phyloP scores from a whole-genome alignment of 1,140 invertebrate species.

The Meloidogyne hapla region DNA sequence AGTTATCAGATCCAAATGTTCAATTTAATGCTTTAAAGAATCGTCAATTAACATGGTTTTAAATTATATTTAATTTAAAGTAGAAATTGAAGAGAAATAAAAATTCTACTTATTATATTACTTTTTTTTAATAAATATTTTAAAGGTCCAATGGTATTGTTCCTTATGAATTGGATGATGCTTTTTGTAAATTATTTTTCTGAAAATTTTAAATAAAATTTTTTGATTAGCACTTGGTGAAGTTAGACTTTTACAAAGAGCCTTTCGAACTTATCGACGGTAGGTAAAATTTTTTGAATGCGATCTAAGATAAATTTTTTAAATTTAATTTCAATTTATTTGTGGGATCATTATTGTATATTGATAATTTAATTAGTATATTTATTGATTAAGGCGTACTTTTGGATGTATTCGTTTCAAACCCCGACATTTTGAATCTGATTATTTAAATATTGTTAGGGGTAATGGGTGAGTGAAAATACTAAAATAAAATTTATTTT shows the following conservation, averaged over 20 bases:
- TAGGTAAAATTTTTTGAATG: too few relatives aligned
- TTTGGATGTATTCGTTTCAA: slow-evolving; percentile 56
- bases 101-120: too few relatives aligned
- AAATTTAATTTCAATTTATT: too few relatives aligned
- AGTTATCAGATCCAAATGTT: slow-evolving; percentile 28
- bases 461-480: slow-evolving; percentile 48
- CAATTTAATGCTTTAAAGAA: slow-evolving; percentile 35
- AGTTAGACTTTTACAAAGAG: slow-evolving; percentile 55
- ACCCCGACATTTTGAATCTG: slow-evolving; percentile 40
- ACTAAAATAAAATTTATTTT: slow-evolving; percentile 6
- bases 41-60: slow-evolving; percentile 32
- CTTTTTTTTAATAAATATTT: slow-evolving; percentile 34
- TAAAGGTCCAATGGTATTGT: slow-evolving; percentile 55
- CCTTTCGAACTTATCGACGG: slow-evolving; percentile 56
- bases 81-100: too few relatives aligned
- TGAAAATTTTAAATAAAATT: neutral
- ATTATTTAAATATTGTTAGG: slow-evolving; percentile 60
- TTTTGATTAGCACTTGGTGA: slow-evolving; percentile 48
- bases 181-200: slow-evolving; percentile 60
- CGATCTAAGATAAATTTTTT: too few relatives aligned
- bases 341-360: too few relatives aligned
- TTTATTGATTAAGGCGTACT: slow-evolving; percentile 26
- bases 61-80: slow-evolving; percentile 13
- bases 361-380: too few relatives aligned
- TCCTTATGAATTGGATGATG: slow-evolving; percentile 58